Percentiles rank a stretch among this genome's conserved stretches.
Conservation (phyloP, 2,113 vertebrate species). For the Chunga burmeisteri region DNA sequence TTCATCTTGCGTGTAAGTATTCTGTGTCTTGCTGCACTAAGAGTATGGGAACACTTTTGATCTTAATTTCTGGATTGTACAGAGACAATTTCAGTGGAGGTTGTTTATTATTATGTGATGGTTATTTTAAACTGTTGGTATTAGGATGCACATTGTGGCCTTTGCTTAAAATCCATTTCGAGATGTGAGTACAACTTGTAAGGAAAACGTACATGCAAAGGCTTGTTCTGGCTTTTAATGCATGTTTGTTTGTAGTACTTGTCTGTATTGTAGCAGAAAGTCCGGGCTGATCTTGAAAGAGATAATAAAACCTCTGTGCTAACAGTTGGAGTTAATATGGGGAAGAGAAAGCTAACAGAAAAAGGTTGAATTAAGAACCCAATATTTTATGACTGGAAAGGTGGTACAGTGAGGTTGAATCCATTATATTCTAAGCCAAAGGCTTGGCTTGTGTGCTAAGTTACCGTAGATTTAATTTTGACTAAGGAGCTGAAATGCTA, state of each 20-base stretch:
- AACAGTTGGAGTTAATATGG: background rate
- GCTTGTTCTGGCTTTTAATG: background rate
- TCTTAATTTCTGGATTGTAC: background rate
- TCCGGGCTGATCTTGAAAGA: background rate
- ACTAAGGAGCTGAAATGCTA: background rate
- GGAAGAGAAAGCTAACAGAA: background rate
- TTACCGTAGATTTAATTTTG: background rate
- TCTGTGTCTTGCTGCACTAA: background rate
- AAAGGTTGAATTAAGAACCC: background rate
- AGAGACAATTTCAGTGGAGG: background rate
- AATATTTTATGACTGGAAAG: background rate
- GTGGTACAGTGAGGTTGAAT: background rate
- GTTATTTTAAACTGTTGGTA: background rate
- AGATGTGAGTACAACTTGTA: background rate
- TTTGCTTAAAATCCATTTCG: background rate
- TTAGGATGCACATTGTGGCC: background rate
- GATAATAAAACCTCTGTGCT: background rate
- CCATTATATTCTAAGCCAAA: background rate
- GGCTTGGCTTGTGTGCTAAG: background rate
- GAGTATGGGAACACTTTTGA: background rate
- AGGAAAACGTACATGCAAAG: background rate
- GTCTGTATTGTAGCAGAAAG: background rate
- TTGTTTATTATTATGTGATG: background rate
- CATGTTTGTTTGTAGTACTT: background rate
- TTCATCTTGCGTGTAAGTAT: background rate